These are phyloP conservation scores for Sporophila hypoxantha DNA, from an alignment of 2,113 vertebrate genomes.

Conservation along the genomic window DNA sequence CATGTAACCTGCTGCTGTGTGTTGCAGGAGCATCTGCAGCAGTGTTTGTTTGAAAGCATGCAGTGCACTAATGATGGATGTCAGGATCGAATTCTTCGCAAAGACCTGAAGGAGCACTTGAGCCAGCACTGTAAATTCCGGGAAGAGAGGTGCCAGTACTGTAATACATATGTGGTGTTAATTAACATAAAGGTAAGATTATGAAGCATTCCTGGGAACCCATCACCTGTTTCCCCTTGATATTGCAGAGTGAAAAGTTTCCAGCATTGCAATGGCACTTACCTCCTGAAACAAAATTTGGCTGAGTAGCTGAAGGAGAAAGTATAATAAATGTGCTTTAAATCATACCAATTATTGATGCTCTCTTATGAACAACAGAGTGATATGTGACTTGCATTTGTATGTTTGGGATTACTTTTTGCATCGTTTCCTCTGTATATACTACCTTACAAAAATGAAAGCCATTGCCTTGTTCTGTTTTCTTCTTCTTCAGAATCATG, in stretches of 20 bases:
- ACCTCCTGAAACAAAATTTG: background rate
- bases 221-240: background rate
- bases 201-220: background rate
- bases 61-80: slow-evolving; percentile 73
- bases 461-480: background rate
- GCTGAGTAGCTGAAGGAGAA: background rate
- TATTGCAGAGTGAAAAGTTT: background rate
- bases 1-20: background rate
- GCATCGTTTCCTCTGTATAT: background rate
- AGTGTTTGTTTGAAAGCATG: slow-evolving; percentile 72
- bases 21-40: slow-evolving; percentile 79
- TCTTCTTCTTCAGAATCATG: slow-evolving; percentile 70
- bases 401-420: background rate
- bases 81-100: slow-evolving; percentile 67
- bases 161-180: slow-evolving; percentile 60
- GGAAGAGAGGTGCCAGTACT: slow-evolving; percentile 75
- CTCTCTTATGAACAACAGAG: background rate
- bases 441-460: background rate
- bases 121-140: slow-evolving; percentile 65
- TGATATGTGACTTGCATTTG: background rate
- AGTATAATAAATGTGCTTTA: background rate
- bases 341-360: background rate
- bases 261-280: background rate
- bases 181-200: slow-evolving; percentile 70
- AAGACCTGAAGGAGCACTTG: slow-evolving; percentile 72